Evolutionary conservation across 2,797 vertebrate species (phyloP), one percentile per base, ranked within the genome.

Genomic region (Myotis vivesi): DNA sequence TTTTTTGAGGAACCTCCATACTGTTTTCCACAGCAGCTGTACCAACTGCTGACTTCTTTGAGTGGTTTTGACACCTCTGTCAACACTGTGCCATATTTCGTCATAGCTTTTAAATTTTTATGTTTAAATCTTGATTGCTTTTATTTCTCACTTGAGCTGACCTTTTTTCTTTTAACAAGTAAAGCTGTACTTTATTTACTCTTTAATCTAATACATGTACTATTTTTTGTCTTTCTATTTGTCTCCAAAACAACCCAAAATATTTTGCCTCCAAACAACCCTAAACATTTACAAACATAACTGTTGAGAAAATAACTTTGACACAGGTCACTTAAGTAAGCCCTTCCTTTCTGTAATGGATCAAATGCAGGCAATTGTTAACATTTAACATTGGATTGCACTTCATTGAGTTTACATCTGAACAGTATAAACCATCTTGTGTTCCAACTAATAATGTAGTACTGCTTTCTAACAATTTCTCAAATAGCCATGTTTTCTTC

Each of bases 401-500:
- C 66, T 33, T 90, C 33, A 51, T 23, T 38, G 5, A 59, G 41
- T 89, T 97, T 71, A 23, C 44, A n/a, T 76, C 68, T 41, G 81
- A 3, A 19, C 17, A 88, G 87, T 11, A 2, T 38, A 75, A 46
- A 33, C 79, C 36, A 6, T 41, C 12, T 53, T 68, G 36, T 44
- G 15, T 23, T 36, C 30, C 57, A 71, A 75, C 94, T 92, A 66
- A 46, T 3, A 16, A 4, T 72, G 19, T 55, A 76, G 55, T 30
- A 17, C 2, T 0, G 25, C 69, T 0, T 57, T 87, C 87, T 79
- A 94, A 91, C 85, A 94, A 92, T 72, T 84, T 86, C 94, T 97
- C 96, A 98, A 97, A 97, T 96, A 97, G 93, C 96, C 84, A 88
- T 95, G 94, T 93, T 98, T 98, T 98, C 97, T 98, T 75, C 98